phyloP scores from a whole-genome alignment of 2,888 invertebrate genomes.

The Eilema sororculum region DNA sequence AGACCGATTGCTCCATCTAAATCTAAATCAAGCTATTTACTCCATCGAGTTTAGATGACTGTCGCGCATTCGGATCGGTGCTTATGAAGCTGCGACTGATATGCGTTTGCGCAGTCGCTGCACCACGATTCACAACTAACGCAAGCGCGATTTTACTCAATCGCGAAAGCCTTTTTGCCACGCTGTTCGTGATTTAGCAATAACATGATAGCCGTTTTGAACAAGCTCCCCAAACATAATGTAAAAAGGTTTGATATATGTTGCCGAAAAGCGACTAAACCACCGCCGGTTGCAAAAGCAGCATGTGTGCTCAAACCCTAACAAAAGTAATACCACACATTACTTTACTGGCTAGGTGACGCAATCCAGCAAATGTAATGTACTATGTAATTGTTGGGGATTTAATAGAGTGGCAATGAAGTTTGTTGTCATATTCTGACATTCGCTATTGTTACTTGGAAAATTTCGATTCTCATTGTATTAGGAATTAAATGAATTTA shows the following conservation, averaged over 20 bases:
- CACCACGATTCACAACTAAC: background rate
- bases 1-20: background rate
- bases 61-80: background rate
- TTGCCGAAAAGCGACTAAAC: background rate
- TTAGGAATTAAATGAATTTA: background rate
- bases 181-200: background rate
- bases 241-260: background rate
- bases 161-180: background rate
- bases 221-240: background rate
- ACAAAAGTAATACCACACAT: background rate
- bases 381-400: background rate
- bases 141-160: background rate
- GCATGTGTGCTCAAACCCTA: background rate
- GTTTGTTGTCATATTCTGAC: background rate
- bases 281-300: background rate
- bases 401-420: conserved; percentile 5
- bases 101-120: background rate
- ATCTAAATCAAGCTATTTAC: background rate
- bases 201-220: background rate
- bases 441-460: background rate
- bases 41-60: background rate
- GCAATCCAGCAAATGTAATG: background rate
- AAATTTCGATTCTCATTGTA: background rate
- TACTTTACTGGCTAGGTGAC: background rate
- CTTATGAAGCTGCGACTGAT: background rate